A percentile compares a stretch with the other conserved stretches of the same genome.
Evolutionary conservation across 2,113 vertebrate species (phyloP).

Genomic region (Phylloscopus trochilus): DNA sequence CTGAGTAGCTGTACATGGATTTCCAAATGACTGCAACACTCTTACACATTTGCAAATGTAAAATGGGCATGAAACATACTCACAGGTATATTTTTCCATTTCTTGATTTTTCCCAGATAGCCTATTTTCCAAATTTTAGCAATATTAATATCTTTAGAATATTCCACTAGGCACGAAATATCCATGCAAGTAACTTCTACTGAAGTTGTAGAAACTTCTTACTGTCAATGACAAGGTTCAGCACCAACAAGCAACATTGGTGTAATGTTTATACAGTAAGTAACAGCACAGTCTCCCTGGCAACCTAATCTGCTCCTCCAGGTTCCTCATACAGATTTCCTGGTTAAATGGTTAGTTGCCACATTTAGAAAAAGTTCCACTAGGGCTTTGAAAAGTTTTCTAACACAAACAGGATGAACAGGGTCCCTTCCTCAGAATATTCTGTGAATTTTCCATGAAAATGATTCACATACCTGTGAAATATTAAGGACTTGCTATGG

Average conservation of each 20-base stretch:
- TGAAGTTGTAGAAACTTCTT: neutral
- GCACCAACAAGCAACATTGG: neutral
- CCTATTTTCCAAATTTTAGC: neutral
- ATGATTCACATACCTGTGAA: neutral
- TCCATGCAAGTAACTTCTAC: neutral
- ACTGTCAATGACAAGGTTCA: neutral
- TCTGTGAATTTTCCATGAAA: neutral
- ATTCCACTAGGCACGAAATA: neutral
- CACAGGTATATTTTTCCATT: neutral
- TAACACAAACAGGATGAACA: neutral
- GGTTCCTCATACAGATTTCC: neutral
- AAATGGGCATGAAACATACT: neutral
- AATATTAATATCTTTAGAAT: neutral
- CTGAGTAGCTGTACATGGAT: neutral
- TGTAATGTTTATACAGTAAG: neutral
- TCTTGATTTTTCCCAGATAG: neutral
- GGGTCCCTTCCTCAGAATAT: neutral
- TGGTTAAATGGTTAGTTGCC: neutral
- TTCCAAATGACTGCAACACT: neutral
- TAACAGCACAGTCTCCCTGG: neutral
- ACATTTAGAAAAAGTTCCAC: neutral
- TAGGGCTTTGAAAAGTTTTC: neutral
- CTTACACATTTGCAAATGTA: neutral
- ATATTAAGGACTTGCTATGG: neutral
- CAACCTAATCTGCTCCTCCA: neutral